Conservation (phyloP, 2,888 invertebrate genomes). For the Drosophila robusta region DNA sequence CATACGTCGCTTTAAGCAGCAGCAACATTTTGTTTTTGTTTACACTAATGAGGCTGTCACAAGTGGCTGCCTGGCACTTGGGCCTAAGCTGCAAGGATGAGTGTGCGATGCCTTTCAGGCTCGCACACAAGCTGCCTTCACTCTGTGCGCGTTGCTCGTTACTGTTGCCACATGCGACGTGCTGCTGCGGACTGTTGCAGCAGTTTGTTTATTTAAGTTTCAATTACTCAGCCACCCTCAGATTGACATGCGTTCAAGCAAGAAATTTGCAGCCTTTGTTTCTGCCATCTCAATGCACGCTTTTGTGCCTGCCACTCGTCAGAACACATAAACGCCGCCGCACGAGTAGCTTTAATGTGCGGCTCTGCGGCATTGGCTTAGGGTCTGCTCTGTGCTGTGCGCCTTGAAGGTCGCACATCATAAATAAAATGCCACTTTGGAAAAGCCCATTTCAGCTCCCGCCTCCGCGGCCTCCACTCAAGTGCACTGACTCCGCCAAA, state of each 20-base stretch:
- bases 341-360: constrained; percentile 31
- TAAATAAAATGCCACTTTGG: constrained; percentile 29
- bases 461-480: constrained; percentile 15
- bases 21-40: constrained; percentile 54
- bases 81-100: constrained; percentile 39
- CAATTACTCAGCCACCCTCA: constrained; percentile 71
- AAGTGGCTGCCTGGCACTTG: constrained; percentile 65
- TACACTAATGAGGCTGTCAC: constrained; percentile 67
- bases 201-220: constrained; percentile 76
- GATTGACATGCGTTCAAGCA: constrained; percentile 71
- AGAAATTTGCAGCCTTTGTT: constrained; percentile 49
- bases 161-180: constrained; percentile 44
- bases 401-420: constrained; percentile 25
- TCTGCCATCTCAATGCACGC: constrained; percentile 34
- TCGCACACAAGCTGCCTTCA: constrained; percentile 18
- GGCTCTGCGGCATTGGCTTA: neutral
- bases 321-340: constrained; percentile 52
- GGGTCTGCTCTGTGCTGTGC: neutral
- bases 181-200: constrained; percentile 29
- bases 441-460: neutral
- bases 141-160: constrained; percentile 5
- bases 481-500: constrained; percentile 59
- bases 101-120: constrained; percentile 23
- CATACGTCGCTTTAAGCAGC: constrained; percentile 33
- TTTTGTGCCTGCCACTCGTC: constrained; percentile 41